A percentile compares a stretch with the other conserved stretches of the same genome.
Conservation (phyloP, 2,113 vertebrate genomes). For the Microtus pennsylvanicus region DNA sequence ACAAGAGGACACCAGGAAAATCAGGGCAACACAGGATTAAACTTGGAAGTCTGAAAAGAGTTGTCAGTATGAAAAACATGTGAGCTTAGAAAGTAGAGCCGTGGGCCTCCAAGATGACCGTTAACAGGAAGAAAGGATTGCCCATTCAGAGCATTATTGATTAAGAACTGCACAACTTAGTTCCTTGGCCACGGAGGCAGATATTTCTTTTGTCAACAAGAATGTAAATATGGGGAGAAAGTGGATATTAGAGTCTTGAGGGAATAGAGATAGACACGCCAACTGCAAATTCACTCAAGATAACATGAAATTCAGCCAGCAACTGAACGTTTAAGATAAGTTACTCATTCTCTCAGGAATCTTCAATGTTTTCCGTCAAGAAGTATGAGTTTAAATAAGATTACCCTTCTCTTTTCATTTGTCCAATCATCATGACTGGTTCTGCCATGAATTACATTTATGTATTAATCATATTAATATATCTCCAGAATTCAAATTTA, state of each 20-base stretch:
- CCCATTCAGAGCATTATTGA: not conserved
- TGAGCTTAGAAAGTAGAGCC: not conserved
- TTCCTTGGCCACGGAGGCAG: conserved; percentile 4
- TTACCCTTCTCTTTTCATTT: not conserved
- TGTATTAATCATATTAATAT: not conserved
- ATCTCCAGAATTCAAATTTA: conserved; percentile 24
- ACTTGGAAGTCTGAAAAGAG: not conserved
- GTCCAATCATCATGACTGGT: not conserved
- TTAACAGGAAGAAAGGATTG: not conserved
- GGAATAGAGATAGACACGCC: not conserved
- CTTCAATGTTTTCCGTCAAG: not conserved
- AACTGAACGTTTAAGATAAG: conserved; percentile 48
- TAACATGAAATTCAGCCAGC: not conserved
- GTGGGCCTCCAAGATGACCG: not conserved
- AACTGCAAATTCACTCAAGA: conserved; percentile 22
- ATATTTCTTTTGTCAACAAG: conserved; percentile 57
- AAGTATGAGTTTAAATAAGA: not conserved
- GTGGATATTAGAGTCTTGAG: not conserved
- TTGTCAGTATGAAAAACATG: not conserved
- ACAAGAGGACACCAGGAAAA: not conserved
- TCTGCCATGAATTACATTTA: conserved; percentile 16
- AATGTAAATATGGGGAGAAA: not conserved
- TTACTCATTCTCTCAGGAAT: not conserved
- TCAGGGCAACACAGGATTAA: not conserved
- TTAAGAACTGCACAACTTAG: conserved; percentile 39